Conservation (phyloP, 2,888 invertebrate genomes). For the Drosophila cognata region DNA sequence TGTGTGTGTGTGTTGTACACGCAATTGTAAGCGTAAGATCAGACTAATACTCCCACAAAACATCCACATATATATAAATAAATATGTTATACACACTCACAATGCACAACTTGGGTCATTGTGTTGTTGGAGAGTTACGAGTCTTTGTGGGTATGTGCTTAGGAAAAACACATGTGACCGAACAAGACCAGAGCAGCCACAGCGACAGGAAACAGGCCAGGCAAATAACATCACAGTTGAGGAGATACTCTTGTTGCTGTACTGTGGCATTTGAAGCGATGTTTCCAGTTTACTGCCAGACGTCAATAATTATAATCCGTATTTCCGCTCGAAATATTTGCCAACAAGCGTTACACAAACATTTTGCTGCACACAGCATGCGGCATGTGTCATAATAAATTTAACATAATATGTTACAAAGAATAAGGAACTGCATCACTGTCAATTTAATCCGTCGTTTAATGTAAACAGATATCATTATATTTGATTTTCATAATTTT, state of each 20-base stretch:
- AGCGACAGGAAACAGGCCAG: conserved; percentile 62
- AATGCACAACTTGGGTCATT: conserved; percentile 24
- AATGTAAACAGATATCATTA: neutral
- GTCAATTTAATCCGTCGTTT: neutral
- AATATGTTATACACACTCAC: neutral
- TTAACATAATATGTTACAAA: neutral
- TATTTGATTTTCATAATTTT: neutral
- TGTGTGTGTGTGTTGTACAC: conserved; percentile 29
- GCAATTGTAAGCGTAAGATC: conserved; percentile 55
- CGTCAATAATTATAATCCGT: conserved; percentile 42
- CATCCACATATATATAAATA: conserved; percentile 5
- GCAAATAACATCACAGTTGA: conserved; percentile 52
- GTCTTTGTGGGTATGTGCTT: conserved; percentile 24
- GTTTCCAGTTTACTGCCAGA: conserved; percentile 29
- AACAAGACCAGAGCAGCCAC: conserved; percentile 45
- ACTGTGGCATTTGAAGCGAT: conserved; percentile 13
- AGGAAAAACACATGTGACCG: conserved; percentile 62
- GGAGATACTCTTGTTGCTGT: conserved; percentile 22
- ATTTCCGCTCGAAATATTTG: conserved; percentile 46
- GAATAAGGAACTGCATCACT: neutral
- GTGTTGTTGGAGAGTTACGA: conserved; percentile 22
- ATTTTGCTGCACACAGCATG: conserved; percentile 3
- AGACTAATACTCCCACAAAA: conserved; percentile 41
- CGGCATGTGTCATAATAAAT: neutral
- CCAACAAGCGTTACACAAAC: conserved; percentile 1